Percentiles rank a stretch among this genome's conserved stretches.
These are phyloP conservation scores for Brachyistius frenatus DNA, from an alignment of 2,113 vertebrate genomes.

Conservation along the genomic window DNA sequence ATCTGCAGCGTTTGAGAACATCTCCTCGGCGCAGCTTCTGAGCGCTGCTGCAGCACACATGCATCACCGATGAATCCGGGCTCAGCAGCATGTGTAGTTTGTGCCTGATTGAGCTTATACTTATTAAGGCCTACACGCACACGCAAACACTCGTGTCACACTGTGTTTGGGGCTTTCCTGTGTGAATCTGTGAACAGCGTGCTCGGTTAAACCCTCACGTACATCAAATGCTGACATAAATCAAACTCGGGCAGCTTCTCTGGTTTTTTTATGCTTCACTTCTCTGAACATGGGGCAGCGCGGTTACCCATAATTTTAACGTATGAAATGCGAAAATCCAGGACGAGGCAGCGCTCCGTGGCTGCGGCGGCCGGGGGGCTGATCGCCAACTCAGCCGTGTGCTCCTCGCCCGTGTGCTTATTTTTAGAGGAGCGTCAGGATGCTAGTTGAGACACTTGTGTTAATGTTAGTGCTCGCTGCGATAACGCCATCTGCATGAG, in stretches of 20 bases:
- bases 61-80: not conserved
- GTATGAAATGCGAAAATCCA: conserved; percentile 59
- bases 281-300: conserved; percentile 20
- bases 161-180: conserved; percentile 32
- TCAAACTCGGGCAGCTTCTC: conserved; percentile 47
- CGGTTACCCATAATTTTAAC: conserved; percentile 63
- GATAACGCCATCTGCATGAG: conserved; percentile 46
- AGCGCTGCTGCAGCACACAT: conserved; percentile 11
- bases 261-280: conserved; percentile 51
- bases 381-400: conserved; percentile 72
- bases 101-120: conserved; percentile 33
- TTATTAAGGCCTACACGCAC: conserved; percentile 10
- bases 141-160: not conserved
- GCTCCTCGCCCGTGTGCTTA: conserved; percentile 64
- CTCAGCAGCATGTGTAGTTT: conserved; percentile 36
- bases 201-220: conserved; percentile 56
- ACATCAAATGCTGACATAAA: conserved; percentile 64
- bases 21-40: not conserved
- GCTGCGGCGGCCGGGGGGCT: conserved; percentile 48
- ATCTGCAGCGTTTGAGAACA: not conserved
- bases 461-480: conserved; percentile 56
- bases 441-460: conserved; percentile 57
- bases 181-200: conserved; percentile 45
- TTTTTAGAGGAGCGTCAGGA: conserved; percentile 73
- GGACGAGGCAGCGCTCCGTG: conserved; percentile 34